phyloP scores from a whole-genome alignment of 2,888 invertebrate genomes.

The Rotaria sp. region DNA sequence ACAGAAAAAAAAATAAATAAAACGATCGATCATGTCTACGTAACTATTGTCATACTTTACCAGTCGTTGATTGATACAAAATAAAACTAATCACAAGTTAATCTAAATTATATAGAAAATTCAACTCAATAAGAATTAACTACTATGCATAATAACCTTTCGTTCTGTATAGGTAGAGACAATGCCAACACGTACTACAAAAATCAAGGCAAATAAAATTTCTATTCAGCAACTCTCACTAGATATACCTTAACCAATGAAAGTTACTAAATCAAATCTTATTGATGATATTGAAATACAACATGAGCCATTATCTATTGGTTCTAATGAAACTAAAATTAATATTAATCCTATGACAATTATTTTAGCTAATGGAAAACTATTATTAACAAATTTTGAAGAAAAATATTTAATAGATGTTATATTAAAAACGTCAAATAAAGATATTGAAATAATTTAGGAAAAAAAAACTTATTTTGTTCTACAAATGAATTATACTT shows the following conservation, averaged over 20 bases:
- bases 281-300: not conserved
- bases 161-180: not conserved
- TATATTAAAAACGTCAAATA: not conserved
- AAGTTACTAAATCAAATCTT: not conserved
- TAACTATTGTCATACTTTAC: not conserved
- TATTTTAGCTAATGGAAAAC: not conserved
- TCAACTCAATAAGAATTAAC: too few relatives aligned
- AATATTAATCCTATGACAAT: not conserved
- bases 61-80: not conserved
- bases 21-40: not conserved
- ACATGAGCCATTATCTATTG: not conserved
- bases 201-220: not conserved
- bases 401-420: constrained; percentile 17
- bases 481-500: not conserved
- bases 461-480: not conserved
- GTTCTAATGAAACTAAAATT: not conserved
- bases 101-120: not conserved
- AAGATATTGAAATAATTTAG: not conserved
- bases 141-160: not conserved
- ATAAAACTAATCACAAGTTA: not conserved
- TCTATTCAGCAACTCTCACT: not conserved
- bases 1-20: not conserved
- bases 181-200: not conserved
- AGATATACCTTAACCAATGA: not conserved
- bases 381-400: constrained; percentile 6